Evolutionary conservation across 2,113 vertebrate genomes (phyloP).

Genomic region (Microtus oregoni): DNA sequence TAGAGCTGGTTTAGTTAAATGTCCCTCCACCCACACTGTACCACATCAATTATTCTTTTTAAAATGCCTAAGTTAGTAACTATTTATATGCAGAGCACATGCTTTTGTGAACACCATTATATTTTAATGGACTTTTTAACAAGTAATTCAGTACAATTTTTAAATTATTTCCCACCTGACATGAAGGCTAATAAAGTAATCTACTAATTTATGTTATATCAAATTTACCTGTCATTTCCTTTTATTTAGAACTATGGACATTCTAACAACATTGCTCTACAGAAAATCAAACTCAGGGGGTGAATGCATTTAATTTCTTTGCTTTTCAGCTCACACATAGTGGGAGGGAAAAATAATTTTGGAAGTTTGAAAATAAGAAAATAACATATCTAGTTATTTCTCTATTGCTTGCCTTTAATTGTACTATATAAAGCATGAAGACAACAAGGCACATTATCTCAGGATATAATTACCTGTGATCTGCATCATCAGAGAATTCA

Average conservation of each 20-base stretch:
- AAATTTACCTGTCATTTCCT: constrained; percentile 4
- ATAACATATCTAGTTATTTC: neutral
- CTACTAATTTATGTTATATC: constrained; percentile 48
- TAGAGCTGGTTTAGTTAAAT: constrained; percentile 24
- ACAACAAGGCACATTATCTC: neutral
- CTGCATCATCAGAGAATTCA: constrained; percentile 20
- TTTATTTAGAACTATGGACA: neutral
- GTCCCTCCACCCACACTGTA: neutral
- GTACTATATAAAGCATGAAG: constrained; percentile 18
- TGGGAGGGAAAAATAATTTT: neutral
- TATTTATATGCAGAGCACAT: constrained; percentile 49
- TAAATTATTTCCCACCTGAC: constrained; percentile 67
- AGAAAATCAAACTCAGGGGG: constrained; percentile 30
- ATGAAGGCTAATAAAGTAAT: constrained; percentile 62
- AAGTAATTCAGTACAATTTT: constrained; percentile 55
- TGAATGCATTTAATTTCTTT: constrained; percentile 43
- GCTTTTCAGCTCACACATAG: neutral
- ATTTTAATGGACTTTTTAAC: constrained; percentile 70
- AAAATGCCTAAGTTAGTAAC: constrained; percentile 73
- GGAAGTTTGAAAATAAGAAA: neutral
- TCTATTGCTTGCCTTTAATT: constrained; percentile 34
- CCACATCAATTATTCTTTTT: constrained; percentile 64
- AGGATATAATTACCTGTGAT: neutral
- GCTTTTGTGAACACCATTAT: constrained; percentile 23
- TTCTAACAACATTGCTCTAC: constrained; percentile 36